These are phyloP conservation scores for Leuctra nigra DNA, from an alignment of 2,888 invertebrate species.

Conservation along the genomic window DNA sequence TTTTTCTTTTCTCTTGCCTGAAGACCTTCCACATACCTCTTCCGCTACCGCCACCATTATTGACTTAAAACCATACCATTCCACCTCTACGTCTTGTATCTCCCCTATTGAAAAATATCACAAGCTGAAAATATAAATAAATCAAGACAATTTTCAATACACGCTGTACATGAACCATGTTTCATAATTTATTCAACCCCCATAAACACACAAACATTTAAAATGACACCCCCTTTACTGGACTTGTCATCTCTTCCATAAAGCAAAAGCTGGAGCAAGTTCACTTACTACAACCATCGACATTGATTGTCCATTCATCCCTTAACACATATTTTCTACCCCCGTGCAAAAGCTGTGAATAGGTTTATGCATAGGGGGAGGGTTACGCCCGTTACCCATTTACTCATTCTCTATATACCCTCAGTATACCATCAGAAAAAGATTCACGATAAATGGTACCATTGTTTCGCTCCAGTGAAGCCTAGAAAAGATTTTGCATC, in stretches of 20 bases:
- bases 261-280: background rate
- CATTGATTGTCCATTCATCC: slow-evolving; percentile 15
- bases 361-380: slow-evolving; percentile 14
- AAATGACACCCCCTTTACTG: background rate
- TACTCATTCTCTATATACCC: background rate
- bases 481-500: slow-evolving; percentile 3
- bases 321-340: slow-evolving; percentile 17
- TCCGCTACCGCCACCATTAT: too few relatives aligned
- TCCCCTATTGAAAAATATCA: too few relatives aligned
- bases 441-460: slow-evolving; percentile 18
- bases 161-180: background rate
- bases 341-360: slow-evolving; percentile 14
- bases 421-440: background rate
- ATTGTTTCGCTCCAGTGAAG: slow-evolving; percentile 14
- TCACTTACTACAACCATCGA: background rate
- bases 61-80: too few relatives aligned
- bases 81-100: too few relatives aligned
- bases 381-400: slow-evolving; percentile 11
- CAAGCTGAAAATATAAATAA: too few relatives aligned
- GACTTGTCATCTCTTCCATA: background rate
- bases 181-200: background rate
- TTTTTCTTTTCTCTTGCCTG: too few relatives aligned
- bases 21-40: too few relatives aligned
- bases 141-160: too few relatives aligned
- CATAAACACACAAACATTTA: background rate